Conservation (phyloP, 92 coral and sea anemone genomes). For the Umimayanthus chanpuru region DNA sequence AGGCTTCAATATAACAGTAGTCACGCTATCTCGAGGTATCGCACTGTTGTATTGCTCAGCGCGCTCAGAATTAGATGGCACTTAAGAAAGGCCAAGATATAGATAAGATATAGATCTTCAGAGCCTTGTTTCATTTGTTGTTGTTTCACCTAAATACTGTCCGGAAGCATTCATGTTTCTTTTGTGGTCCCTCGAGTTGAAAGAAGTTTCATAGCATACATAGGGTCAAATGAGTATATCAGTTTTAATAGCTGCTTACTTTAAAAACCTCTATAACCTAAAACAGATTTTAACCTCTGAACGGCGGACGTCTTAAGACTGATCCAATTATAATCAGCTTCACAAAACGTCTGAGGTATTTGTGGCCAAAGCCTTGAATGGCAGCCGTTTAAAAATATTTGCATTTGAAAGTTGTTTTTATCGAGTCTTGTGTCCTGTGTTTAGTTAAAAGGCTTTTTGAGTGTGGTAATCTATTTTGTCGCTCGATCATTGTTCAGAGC, state of each 20-base stretch:
- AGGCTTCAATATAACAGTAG: not conserved
- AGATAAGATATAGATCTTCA: no score
- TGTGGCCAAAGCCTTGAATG: not conserved
- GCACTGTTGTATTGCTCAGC: no score
- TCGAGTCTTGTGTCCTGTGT: not conserved
- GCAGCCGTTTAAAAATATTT: not conserved
- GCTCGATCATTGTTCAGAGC: not conserved
- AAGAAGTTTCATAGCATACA: no score
- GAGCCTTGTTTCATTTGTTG: no score
- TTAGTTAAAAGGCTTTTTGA: not conserved
- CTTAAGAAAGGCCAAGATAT: no score
- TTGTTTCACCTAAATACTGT: no score
- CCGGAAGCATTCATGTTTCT: no score
- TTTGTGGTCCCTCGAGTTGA: no score
- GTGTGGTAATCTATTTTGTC: not conserved
- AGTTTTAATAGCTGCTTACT: no score
- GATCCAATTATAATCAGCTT: constrained; percentile 1
- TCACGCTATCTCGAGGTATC: not conserved
- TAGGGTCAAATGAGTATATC: no score
- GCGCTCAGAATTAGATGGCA: no score
- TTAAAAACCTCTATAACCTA: not conserved
- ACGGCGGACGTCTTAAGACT: not conserved
- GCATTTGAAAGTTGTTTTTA: not conserved
- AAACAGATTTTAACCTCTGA: not conserved
- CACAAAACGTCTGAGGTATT: constrained; percentile 11